These are phyloP conservation scores for Idaea dimidiata DNA, from an alignment of 2,888 invertebrate genomes.

Conservation along the genomic window DNA sequence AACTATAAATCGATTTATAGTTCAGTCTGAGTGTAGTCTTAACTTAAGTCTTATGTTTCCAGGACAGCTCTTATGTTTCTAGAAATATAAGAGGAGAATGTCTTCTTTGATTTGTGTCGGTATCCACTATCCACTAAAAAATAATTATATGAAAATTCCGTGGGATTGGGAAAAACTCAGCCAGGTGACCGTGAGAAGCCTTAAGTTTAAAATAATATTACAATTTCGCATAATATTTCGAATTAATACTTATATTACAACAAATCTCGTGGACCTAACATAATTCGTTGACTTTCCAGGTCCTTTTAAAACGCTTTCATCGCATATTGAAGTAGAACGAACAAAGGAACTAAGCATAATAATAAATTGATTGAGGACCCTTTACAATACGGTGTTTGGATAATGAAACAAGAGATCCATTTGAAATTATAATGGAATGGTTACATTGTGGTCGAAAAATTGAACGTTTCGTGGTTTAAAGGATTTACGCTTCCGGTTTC, in stretches of 20 bases:
- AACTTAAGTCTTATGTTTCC: too few species aligned
- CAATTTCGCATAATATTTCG: too few species aligned
- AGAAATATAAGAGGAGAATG: too few species aligned
- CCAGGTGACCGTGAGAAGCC: too few species aligned
- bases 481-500: neutral
- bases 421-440: neutral
- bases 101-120: too few species aligned
- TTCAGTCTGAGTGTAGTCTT: too few species aligned
- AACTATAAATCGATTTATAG: too few species aligned
- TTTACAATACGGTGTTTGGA: constrained; percentile 6
- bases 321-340: neutral
- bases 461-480: neutral
- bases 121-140: too few species aligned
- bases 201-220: too few species aligned
- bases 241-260: neutral
- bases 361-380: constrained; percentile 19
- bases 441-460: constrained; percentile 3
- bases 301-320: neutral
- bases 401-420: constrained; percentile 6
- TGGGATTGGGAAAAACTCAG: too few species aligned
- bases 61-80: too few species aligned
- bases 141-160: too few species aligned
- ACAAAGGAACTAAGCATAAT: neutral
- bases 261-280: neutral
- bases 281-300: neutral